Evolutionary conservation across 2,113 vertebrate species (phyloP), one percentile per base, ranked within the genome.

Genomic region (Pseudonaja textilis): DNA sequence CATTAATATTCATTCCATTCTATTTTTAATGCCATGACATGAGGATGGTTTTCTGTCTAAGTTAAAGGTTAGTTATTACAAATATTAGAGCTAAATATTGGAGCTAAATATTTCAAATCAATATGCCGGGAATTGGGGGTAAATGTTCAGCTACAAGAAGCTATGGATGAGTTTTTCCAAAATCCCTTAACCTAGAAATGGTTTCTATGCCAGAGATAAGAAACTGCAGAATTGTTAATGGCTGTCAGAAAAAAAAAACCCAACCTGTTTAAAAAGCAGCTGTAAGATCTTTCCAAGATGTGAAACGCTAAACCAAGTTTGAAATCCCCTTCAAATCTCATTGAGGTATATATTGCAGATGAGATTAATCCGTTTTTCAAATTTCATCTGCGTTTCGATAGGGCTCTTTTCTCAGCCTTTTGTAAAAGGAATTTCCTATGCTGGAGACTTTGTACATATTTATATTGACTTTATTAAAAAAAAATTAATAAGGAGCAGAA

Each of bases 401-500:
- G 94, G 96, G 95, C 93, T 96, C 95, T 95, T 50, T 95, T 56
- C 61, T 47, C n/a, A 91, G 95, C 97, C 95, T 98, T 98, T 98
- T 97, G 97, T 98, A 98, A 98, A 97, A 97, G 95, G 96, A 96
- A 97, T 98, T 98, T 98, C 97, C 92, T 98, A 98, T 96, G 96
- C 96, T 97, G 96, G 95, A 97, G 95, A 97, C 93, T 98, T 98
- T 98, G 97, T 98, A 98, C 98, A 98, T 98, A 98, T 98, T 98
- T 98, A 96, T 98, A 97, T 97, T 95, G 96, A 96, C 97, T 98
- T 98, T 98, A 98, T 97, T 98, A 98, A 98, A 97, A 97, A 45
- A 97, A 96, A 89, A 89, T 92, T 92, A 85, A 97, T 93, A 85
- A 91, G 91, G 92, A n/a, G 4, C 12, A 64, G 61, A 14, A 94